Percentiles rank a stretch among this genome's conserved stretches.
These are phyloP conservation scores for Clarias pachynema DNA, from an alignment of 2,797 vertebrate species.

Conservation along the genomic window DNA sequence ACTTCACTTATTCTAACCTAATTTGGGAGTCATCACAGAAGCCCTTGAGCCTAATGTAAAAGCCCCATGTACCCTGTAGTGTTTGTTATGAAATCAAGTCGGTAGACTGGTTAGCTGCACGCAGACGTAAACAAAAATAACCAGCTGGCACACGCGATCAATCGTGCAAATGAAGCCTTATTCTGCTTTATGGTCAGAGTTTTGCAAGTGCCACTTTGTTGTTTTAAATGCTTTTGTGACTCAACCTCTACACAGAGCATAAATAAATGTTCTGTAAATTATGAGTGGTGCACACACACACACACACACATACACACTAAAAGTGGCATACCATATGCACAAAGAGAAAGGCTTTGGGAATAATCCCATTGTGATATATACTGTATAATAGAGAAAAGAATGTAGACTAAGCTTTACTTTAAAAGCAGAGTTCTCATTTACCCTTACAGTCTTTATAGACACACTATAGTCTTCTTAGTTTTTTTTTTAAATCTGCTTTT, in stretches of 20 bases:
- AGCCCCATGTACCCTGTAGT: background rate
- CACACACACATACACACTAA: background rate
- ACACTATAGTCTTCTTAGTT: background rate
- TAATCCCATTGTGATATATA: background rate
- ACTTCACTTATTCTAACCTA: background rate
- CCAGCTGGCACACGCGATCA: conserved; percentile 61
- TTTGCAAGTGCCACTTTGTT: conserved; percentile 51
- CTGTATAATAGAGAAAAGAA: too few relatives aligned
- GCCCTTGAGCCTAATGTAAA: conserved; percentile 19
- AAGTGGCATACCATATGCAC: background rate
- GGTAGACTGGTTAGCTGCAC: conserved; percentile 49
- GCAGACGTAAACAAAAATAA: conserved; percentile 49
- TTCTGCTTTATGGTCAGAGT: conserved; percentile 54
- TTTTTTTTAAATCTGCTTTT: background rate
- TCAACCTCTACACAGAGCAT: conserved; percentile 53
- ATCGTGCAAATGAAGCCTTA: conserved; percentile 65
- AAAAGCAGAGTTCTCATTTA: background rate
- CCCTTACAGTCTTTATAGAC: background rate
- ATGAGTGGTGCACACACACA: conserved; percentile 6
- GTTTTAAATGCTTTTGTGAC: conserved; percentile 61
- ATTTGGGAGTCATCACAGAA: background rate
- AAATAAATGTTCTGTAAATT: conserved; percentile 60
- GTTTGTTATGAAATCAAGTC: conserved; percentile 35
- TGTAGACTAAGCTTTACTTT: background rate
- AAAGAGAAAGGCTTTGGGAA: background rate